Conservation (phyloP, 2,797 vertebrate genomes). For the Meriones psammophilus region DNA sequence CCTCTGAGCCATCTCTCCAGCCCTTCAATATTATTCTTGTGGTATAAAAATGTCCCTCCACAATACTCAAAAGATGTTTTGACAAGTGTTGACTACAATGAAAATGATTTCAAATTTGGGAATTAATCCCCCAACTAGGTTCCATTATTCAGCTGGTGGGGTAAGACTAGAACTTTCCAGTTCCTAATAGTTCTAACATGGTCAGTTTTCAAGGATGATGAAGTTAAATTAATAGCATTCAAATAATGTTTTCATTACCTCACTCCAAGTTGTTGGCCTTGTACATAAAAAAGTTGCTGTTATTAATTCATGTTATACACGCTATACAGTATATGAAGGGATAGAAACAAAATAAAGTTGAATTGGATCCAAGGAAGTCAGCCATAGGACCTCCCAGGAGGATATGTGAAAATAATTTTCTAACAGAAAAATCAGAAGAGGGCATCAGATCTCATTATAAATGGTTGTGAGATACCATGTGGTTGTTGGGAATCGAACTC, state of each 20-base stretch:
- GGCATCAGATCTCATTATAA: too few relatives aligned
- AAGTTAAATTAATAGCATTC: conserved; percentile 51
- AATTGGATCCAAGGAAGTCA: background rate
- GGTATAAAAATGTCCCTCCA: conserved; percentile 48
- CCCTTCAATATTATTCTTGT: background rate
- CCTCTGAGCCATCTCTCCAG: too few relatives aligned
- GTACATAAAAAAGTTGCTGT: background rate
- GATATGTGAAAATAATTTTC: conserved; percentile 7
- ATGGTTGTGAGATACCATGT: too few relatives aligned
- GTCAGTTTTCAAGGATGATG: conserved; percentile 4
- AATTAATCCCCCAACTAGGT: background rate
- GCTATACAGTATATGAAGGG: background rate
- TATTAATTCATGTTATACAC: conserved; percentile 33
- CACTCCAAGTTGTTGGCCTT: conserved; percentile 52
- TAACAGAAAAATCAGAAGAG: background rate
- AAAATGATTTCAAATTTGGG: conserved; percentile 34
- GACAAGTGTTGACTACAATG: conserved; percentile 44
- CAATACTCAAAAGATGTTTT: conserved; percentile 57
- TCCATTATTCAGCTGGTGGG: conserved; percentile 18
- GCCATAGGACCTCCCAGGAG: background rate
- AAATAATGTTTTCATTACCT: conserved; percentile 40
- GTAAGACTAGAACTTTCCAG: conserved; percentile 46
- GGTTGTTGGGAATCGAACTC: too few relatives aligned
- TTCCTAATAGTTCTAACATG: conserved; percentile 13
- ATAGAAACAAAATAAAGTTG: conserved; percentile 9